Base-by-base conservation (phyloP, 2,797 vertebrate genomes). In the Gouania willdenowi region DNA sequence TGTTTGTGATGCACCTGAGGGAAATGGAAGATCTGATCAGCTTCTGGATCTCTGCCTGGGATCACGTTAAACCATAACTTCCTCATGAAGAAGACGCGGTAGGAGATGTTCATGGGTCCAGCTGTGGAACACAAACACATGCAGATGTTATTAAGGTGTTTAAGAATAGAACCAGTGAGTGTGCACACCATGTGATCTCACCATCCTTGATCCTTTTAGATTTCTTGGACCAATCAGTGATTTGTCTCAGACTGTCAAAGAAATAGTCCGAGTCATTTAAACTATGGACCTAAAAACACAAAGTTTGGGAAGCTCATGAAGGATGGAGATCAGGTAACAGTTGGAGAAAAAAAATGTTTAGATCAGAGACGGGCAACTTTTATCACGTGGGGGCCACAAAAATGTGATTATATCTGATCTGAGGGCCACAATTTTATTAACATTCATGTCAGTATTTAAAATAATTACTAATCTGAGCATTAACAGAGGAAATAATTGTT, bases 21-120 rank as follows among this genome's bases (percentile, higher is more conserved):
- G 80, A 91, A 98, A 58, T 99, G 95, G 69, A 99, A 95, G 53
- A 92, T 90, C 25, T 82, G 79, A 67, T 99, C 97, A 1, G 96
- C 94, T 26, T 90, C 84, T 27, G 83, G 7, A 33, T 99, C 94
- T 68, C 90, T 93, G 37, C 94, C 97, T 1, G 96, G 97, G 50
- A 52, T 26, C 19, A 97, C 89, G 1, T 79, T 94, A 36, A 97
- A 86, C 97, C 97, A 99, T 36, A 98, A 59, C 73, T 98, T 99
- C 83, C 93, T 88, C 95, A 99, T 94, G 78, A 99, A 98, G 74
- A 91, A 92, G 37, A 99, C 91, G 15, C 83, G 47, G 50, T 97
- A 98, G 3, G 79, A 24, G 34, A 90, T 50, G 14, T 46, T 88
- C 26, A 64, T 35, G 3, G 81, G 29, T 14, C 65, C 79, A 18